Percentiles rank a stretch among this genome's conserved stretches.
Conservation (phyloP, 2,797 vertebrate genomes). For the Pangasius sanitwongsei region DNA sequence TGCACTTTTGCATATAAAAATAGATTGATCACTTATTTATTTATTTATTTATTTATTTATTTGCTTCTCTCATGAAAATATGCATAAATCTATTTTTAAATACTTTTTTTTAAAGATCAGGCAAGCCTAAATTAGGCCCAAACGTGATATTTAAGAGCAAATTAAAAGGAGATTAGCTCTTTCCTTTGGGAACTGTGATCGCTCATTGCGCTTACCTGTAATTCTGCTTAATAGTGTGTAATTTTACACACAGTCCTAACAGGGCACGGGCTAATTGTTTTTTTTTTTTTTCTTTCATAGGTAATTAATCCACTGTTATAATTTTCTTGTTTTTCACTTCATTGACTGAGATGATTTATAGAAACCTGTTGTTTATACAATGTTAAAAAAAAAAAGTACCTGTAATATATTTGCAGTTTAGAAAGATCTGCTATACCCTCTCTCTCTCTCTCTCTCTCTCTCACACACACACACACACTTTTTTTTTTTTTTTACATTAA, state of each 20-base stretch:
- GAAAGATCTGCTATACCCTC: background rate
- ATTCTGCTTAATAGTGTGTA: slow-evolving; percentile 20
- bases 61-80: background rate
- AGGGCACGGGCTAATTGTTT: slow-evolving; percentile 22
- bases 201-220: slow-evolving; percentile 7
- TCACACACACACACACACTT: background rate
- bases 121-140: slow-evolving; percentile 13
- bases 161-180: slow-evolving; percentile 45
- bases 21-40: no score
- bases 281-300: slow-evolving; percentile 36
- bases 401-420: slow-evolving; percentile 19
- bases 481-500: background rate
- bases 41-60: background rate
- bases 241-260: slow-evolving; percentile 20
- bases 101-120: background rate
- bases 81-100: background rate
- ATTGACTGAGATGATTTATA: slow-evolving; percentile 47
- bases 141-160: slow-evolving; percentile 29
- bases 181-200: slow-evolving; percentile 14
- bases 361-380: background rate
- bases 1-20: background rate
- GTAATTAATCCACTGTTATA: slow-evolving; percentile 48
- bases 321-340: slow-evolving; percentile 47
- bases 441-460: background rate
- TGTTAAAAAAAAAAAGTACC: background rate